Evolutionary conservation across 2,797 vertebrate genomes (phyloP).

Genomic region (Ceryle rudis): DNA sequence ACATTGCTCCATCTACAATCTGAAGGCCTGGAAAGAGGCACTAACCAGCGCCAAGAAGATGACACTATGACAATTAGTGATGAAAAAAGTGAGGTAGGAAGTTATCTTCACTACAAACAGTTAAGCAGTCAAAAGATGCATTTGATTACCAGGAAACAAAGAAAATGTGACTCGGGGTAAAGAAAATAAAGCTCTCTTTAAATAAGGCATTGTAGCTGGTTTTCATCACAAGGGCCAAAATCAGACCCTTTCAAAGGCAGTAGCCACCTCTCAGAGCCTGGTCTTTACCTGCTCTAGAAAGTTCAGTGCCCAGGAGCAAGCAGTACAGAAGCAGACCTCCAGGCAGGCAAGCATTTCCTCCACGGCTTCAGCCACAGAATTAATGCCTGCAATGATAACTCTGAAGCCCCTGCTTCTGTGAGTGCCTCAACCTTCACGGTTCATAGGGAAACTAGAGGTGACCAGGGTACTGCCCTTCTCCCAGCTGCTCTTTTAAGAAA

Average conservation of each 20-base stretch:
- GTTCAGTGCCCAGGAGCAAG: slow-evolving; percentile 71
- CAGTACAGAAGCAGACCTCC: background rate
- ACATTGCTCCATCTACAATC: background rate
- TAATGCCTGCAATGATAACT: background rate
- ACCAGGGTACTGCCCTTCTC: background rate
- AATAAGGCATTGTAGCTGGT: background rate
- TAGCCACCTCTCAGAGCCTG: rapidly evolving
- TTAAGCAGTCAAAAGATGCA: background rate
- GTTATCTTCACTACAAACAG: background rate
- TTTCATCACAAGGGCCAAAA: background rate
- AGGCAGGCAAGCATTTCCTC: background rate
- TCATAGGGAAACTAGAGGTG: background rate
- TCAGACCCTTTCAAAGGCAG: background rate
- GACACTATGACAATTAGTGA: background rate
- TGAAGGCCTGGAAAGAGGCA: background rate
- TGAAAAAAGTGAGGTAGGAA: background rate
- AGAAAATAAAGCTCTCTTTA: background rate
- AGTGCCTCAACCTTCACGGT: background rate
- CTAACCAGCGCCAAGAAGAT: background rate
- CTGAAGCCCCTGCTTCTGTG: background rate
- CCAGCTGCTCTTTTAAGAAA: background rate
- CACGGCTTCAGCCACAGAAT: background rate
- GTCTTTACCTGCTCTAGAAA: background rate
- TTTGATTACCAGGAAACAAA: slow-evolving; percentile 59
- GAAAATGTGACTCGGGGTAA: slow-evolving; percentile 17